These are phyloP conservation scores for Sycophila sp. DNA, from an alignment of 1,140 invertebrate species.

Conservation along the genomic window DNA sequence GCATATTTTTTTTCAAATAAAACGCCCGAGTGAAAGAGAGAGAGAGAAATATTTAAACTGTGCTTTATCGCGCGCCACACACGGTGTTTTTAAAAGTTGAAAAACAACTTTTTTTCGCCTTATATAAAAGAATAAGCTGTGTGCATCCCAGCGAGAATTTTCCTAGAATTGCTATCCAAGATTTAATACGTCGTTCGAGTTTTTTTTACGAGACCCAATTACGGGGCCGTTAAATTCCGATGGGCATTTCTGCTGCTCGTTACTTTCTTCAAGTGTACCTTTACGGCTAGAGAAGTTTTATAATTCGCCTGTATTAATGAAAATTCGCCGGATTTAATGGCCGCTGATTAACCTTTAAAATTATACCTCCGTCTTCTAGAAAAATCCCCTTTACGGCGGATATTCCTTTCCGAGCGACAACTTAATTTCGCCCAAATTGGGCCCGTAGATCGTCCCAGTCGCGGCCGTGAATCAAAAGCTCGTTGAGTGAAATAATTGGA, in stretches of 20 bases:
- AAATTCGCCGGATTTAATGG: constrained; percentile 3
- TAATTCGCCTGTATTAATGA: constrained; percentile 19
- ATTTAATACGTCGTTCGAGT: constrained; percentile 15
- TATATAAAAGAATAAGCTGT: no score
- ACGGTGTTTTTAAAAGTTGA: neutral
- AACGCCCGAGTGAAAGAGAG: no score
- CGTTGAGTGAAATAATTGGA: no score
- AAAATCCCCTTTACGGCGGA: neutral
- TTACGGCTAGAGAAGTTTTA: constrained; percentile 11
- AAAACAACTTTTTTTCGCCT: no score
- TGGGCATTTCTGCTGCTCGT: constrained; percentile 13
- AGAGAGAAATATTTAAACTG: neutral
- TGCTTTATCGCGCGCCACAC: neutral
- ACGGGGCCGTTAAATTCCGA: constrained; percentile 16
- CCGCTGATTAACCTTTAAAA: constrained; percentile 10
- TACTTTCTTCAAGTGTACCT: constrained; percentile 17
- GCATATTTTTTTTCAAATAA: no score
- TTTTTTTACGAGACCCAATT: constrained; percentile 29
- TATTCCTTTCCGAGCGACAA: no score
- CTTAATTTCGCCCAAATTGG: no score
- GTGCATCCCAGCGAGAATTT: neutral
- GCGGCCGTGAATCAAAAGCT: no score
- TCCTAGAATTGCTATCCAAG: neutral
- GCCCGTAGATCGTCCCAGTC: no score
- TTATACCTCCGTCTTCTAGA: neutral